Percentiles rank a stretch among this genome's conserved stretches.
These are phyloP conservation scores for Paramormyrops hopkinsi DNA, from an alignment of 2,797 vertebrate genomes.

Conservation along the genomic window DNA sequence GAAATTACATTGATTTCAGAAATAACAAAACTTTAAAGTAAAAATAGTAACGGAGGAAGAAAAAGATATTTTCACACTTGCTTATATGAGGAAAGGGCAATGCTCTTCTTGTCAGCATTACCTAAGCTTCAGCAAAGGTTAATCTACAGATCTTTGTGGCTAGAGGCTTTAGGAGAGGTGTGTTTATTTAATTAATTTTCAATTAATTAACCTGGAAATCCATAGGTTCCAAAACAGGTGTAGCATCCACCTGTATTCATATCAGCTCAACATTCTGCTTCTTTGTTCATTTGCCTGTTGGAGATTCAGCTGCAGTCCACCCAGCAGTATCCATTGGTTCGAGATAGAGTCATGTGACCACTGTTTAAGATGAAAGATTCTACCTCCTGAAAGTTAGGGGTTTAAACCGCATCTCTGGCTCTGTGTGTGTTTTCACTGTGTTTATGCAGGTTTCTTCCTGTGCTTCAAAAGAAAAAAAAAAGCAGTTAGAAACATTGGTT, in stretches of 20 bases:
- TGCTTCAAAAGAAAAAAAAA: background rate
- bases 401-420: background rate
- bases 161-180: background rate
- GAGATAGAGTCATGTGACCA: background rate
- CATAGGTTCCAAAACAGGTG: background rate
- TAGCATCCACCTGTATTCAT: background rate
- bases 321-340: background rate
- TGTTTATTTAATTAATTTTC: background rate
- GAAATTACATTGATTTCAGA: background rate
- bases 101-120: background rate
- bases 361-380: background rate
- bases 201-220: background rate
- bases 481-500: background rate
- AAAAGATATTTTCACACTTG: background rate
- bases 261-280: background rate
- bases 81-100: background rate
- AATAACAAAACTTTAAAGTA: background rate
- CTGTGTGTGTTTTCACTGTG: background rate
- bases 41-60: background rate
- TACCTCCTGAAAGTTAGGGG: background rate
- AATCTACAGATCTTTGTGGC: background rate
- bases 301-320: background rate
- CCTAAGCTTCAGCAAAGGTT: background rate
- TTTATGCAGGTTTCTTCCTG: background rate
- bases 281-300: background rate